Base-by-base conservation (phyloP, 2,113 vertebrate species). In the Anthoscopus minutus region DNA sequence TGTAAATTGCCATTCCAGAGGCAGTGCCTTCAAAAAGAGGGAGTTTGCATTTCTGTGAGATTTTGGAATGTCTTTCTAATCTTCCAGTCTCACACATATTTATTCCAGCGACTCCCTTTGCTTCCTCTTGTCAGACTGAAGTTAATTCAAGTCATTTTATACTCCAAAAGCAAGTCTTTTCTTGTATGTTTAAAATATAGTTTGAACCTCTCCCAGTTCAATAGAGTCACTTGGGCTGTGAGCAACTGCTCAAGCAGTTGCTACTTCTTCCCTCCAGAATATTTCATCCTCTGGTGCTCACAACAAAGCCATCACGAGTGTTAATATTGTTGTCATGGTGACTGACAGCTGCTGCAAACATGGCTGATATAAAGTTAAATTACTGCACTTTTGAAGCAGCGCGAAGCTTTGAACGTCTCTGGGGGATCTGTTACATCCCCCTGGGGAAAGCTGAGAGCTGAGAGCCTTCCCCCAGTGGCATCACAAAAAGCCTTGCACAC, bases 301-400 rank as follows among this genome's bases (percentile, higher is more conserved):
- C 86, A 94, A 91, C 89, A 92, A 84, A 93, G 72, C 74, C 74
- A 85, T 64, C 80, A 56, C 7, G 35, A 79, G 85, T 38, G 89
- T 81, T 95, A 94, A 93, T 96, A 79, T 71, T 94, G 93, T 73
- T 93, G 96, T 88, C n/a, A 58, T 47, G 47, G 89, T 96, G 96
- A 96, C 89, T 96, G 97, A 82, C 94, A 89, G 96, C 96, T 92
- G 92, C 96, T 94, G 92, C 93, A 92, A 91, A 93, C 58, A 87
- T 4, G 62, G 81, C 66, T 92, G 91, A 48, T 54, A 50, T 2
- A 50, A 86, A 94, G 80, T 53, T 51, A 93, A 95, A 92, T 74
- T 30, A 33, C 89, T 71, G 79, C 91, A 44, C 82, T 94, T 80
- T 12, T 58, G 84, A 40, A 84, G 72, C 65, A 3, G 65, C 0